Base-by-base conservation (phyloP, 2,797 vertebrate species). In the Sciaenops ocellatus region DNA sequence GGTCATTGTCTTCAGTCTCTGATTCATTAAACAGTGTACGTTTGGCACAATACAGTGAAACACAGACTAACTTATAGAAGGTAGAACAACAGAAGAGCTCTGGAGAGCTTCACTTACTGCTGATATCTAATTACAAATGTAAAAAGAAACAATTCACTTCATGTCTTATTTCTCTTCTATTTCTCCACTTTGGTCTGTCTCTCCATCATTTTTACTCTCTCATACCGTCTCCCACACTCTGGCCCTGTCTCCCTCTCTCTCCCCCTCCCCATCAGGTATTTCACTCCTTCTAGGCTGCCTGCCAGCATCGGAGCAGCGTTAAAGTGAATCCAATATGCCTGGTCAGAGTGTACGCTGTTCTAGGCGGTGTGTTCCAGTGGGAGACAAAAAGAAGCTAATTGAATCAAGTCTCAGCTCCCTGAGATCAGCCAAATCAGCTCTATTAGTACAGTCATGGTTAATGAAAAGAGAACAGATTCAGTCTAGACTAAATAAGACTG, bases 271-370 rank as follows among this genome's bases (percentile, higher is more conserved):
- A 13, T 70, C 80, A 70, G 76, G 70, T 61, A 56, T 80, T 55
- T 75, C 73, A 42, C 69, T 59, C 69, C 62, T 60, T 64, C 68
- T 62, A 66, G 81, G 89, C 87, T 71, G 46, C 69, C 69, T 79
- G 79, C 86, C 88, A 92, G 78, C 72, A 78, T 84, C 84, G 78
- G 73, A 77, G 50, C 66, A 46, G 59, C 59, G 79, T 85, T 84
- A 84, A 85, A 89, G 84, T 84, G 71, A 88, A 90, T 89, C 78
- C 85, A 85, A 85, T 87, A 85, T 84, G 85, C 82, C 88, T 76
- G 84, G 82, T 88, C 89, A 90, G 84, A 67, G 63, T 54, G 67
- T 51, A 9, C 22, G 20, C 76, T 78, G 61, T 64, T 79, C 72
- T 75, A 66, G 79, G 85, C 85, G 28, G 57, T 2, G 34, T 69